Conservation (phyloP, 2,113 vertebrate species). For the Labrus mixtus region DNA sequence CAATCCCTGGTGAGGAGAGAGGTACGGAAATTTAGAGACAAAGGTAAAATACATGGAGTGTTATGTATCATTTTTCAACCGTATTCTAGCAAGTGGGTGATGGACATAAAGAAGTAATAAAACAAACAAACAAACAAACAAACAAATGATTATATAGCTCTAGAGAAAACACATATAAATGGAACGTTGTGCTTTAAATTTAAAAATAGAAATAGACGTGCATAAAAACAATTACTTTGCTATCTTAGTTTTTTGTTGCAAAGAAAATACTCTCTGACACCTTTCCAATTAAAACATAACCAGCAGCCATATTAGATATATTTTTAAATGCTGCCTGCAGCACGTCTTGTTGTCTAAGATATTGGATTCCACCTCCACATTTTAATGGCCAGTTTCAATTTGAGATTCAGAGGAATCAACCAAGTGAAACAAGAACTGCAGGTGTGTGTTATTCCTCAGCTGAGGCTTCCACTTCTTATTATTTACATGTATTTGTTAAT, state of each 20-base stretch:
- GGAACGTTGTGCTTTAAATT: slow-evolving; percentile 35
- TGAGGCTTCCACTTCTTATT: slow-evolving; percentile 24
- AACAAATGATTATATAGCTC: slow-evolving; percentile 4
- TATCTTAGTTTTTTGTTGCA: slow-evolving; percentile 82
- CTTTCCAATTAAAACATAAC: slow-evolving; percentile 85
- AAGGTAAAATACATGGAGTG: not conserved
- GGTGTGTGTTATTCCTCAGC: slow-evolving; percentile 22
- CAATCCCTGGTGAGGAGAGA: slow-evolving; percentile 6
- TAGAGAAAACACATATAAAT: slow-evolving; percentile 18
- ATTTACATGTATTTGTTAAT: slow-evolving; percentile 55
- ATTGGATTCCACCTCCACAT: slow-evolving; percentile 63
- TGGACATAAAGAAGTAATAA: slow-evolving; percentile 9
- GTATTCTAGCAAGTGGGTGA: not conserved
- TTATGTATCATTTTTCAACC: slow-evolving; percentile 1
- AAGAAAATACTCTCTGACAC: slow-evolving; percentile 79
- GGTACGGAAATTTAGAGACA: slow-evolving; percentile 10
- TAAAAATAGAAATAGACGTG: slow-evolving; percentile 64
- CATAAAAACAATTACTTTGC: slow-evolving; percentile 76
- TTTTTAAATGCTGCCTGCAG: slow-evolving; percentile 77
- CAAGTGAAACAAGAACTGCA: slow-evolving; percentile 15
- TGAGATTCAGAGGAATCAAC: slow-evolving; percentile 50
- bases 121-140: slow-evolving; percentile 1
- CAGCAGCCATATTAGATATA: slow-evolving; percentile 74
- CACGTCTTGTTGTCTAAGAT: slow-evolving; percentile 69
- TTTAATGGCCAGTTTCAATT: slow-evolving; percentile 68